Evolutionary conservation across 1,140 invertebrate genomes (phyloP).

Genomic region (Apis mellifera): DNA sequence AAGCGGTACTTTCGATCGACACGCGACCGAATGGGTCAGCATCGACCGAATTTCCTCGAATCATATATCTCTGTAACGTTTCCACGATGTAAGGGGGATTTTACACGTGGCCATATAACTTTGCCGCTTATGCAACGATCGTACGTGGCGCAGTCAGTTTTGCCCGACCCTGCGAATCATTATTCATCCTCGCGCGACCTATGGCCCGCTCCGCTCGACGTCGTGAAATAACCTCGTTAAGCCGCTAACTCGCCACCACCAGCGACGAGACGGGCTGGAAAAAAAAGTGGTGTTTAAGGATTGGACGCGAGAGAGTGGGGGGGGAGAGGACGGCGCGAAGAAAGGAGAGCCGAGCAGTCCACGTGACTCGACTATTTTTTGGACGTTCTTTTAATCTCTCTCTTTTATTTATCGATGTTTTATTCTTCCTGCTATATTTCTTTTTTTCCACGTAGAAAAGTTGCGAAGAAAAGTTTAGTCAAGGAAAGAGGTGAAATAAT

Average conservation of each 20-base stretch:
- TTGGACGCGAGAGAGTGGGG: background rate
- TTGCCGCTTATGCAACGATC: constrained; percentile 23
- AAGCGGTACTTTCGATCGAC: too few species aligned
- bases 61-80: constrained; percentile 45
- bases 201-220: constrained; percentile 58
- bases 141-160: constrained; percentile 20
- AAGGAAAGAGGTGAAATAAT: too few species aligned
- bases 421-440: too few species aligned
- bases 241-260: constrained; percentile 64
- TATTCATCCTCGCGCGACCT: constrained; percentile 80
- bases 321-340: constrained; percentile 4
- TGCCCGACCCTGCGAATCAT: constrained; percentile 77
- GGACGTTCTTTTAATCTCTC: too few species aligned
- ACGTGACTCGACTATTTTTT: constrained; percentile 56
- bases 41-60: constrained; percentile 35
- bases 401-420: background rate
- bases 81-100: constrained; percentile 11
- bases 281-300: background rate
- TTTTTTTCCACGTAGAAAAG: too few species aligned
- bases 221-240: constrained; percentile 75
- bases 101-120: constrained; percentile 35
- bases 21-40: background rate
- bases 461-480: too few species aligned
- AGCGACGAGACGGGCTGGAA: constrained; percentile 28
- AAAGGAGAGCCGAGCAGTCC: constrained; percentile 2